Base-by-base conservation (phyloP, 1,140 invertebrate species). In the Bombus sylvicola region DNA sequence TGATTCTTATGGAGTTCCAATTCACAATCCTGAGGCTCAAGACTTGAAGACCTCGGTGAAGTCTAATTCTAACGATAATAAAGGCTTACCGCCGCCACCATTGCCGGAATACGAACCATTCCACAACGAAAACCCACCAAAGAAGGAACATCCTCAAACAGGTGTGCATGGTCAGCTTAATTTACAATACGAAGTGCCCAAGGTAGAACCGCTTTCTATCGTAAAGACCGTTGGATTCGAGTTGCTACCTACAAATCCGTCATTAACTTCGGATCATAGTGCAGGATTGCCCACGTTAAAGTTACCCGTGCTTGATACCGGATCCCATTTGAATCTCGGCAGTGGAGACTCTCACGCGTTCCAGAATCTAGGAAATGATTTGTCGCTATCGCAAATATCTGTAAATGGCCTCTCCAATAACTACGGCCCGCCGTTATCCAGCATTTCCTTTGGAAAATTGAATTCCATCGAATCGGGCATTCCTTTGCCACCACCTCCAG, bases 211-310 rank as follows among this genome's bases (percentile, higher is more conserved):
- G 1, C 86, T 96, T 43, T 93, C 95, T 31, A 91, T 94, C 39
- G 84, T 95, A 6, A 95, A 96, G 87, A 95, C 95, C 41, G 92
- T 95, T 28, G 95, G 94, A 37, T 95, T 95, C 80, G 95, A 96
- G 87, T 86, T 96, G 53, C 92, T 94, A 22, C 94, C 95, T 5
- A 90, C 91, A 73, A 80, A 91, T 12, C 85, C 85, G 72, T 59
- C 82, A 12, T 82, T 92, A 39, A 78, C 72, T 9, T 15, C 81
- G 25, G 90, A 81, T 39, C 31, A 80, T 13, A 41, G 31, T 3
- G 43, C 82, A 86, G 43, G 77, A 76, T 34, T 80, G 31, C 28
- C 76, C 3, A 18, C 31, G 8, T 39, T 87, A n/a, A 84, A 87
- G 4, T 57, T 79, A 28, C 74, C 83, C 3, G 57, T 83, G 22